Base-by-base conservation (phyloP, 2,113 vertebrate species). In the Rhabdornis inornatus region DNA sequence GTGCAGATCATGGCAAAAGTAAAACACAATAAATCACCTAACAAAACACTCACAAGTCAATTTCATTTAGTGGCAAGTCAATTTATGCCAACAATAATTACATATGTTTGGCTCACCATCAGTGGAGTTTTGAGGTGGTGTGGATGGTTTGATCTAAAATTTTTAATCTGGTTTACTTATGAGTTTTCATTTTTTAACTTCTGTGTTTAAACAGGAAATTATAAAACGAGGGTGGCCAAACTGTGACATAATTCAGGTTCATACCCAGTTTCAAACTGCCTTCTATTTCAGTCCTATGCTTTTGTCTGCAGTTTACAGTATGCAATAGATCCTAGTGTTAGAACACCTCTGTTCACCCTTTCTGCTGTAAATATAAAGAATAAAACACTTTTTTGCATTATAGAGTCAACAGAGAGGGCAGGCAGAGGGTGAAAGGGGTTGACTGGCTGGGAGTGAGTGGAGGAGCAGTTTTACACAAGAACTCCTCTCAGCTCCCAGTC, bases 241-340 rank as follows among this genome's bases (percentile, higher is more conserved):
- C 24, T 21, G 5, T 53, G 24, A 24, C 1, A 1, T 44, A 19
- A 57, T 10, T 4, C 1, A 0, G 6, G 15, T 42, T 42, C 40
- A 61, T 14, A 70, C 3, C 2, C 23, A 60, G 4, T 9, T 85
- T 85, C 49, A 72, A 56, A 44, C 4, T 57, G n/a, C 7, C 7
- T 2, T 75, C 18, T 30, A 7, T 49, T 69, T 85, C 15, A 65
- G 5, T 16, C 13, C 8, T 17, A 39, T 85, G 9, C 56, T 53
- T 90, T 63, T 39, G 4, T 20, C 30, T 83, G 18, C 6, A 49
- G 11, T 53, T 90, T 47, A 17, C 2, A 18, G 6, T 14, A 18
- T 7, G 1, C 5, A 50, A 11, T 4, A 35, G 3, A 6, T 37
- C 20, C 35, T 15, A 30, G 7, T 8, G 15, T 40, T 72, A 76